Percentiles rank a stretch among this genome's conserved stretches.
Conservation (phyloP, 2,888 invertebrate species). For the Didymodactylos carnosus region DNA sequence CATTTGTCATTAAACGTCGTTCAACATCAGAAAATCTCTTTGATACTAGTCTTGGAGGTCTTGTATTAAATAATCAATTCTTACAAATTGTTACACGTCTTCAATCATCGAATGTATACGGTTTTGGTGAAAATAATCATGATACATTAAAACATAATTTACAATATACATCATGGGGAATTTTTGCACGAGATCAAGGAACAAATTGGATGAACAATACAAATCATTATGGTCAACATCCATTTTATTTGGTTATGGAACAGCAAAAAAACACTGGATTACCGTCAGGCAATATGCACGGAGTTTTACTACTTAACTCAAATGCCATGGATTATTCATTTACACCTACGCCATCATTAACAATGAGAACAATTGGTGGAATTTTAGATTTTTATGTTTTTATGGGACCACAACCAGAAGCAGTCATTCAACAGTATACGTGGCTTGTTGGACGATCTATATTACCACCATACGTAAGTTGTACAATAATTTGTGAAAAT, state of each 20-base stretch:
- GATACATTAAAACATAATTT: constrained; percentile 18
- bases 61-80: constrained; percentile 36
- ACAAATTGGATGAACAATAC: constrained; percentile 12
- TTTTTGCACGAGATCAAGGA: constrained; percentile 10
- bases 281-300: constrained; percentile 40
- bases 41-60: constrained; percentile 28
- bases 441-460: constrained; percentile 22
- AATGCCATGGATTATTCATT: constrained; percentile 42
- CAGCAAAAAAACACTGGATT: constrained; percentile 21
- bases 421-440: constrained; percentile 35
- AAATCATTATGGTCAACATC: constrained; percentile 65
- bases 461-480: constrained; percentile 16
- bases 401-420: constrained; percentile 50
- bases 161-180: constrained; percentile 10
- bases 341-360: constrained; percentile 40
- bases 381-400: constrained; percentile 58
- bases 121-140: constrained; percentile 15
- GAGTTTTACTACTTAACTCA: constrained; percentile 59
- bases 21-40: constrained; percentile 12
- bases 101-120: constrained; percentile 26
- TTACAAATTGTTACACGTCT: constrained; percentile 33
- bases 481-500: background rate
- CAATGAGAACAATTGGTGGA: constrained; percentile 61
- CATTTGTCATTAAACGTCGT: constrained; percentile 1
- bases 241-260: constrained; percentile 57